phyloP scores from a whole-genome alignment of 1,140 invertebrate species.

The Odontomachus brunneus region DNA sequence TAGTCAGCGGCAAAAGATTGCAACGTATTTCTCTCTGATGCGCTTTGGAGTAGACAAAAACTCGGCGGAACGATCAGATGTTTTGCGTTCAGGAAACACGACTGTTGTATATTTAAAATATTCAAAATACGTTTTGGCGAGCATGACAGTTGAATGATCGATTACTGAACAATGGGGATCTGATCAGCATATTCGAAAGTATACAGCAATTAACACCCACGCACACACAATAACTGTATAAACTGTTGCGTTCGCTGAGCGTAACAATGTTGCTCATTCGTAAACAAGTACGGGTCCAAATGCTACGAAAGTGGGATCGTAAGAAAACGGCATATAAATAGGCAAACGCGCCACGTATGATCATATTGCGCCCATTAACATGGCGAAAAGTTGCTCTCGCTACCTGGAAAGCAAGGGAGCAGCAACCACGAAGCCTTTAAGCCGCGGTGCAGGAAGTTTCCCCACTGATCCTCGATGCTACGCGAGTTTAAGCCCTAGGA shows the following conservation, averaged over 20 bases:
- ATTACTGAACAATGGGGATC: no score
- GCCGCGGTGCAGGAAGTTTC: slow-evolving; percentile 84
- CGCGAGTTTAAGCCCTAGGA: slow-evolving; percentile 84
- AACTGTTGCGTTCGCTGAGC: no score
- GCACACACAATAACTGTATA: no score
- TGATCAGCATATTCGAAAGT: no score
- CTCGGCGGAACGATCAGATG: no score
- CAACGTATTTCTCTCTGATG: no score
- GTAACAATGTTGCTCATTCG: not conserved
- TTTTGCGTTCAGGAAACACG: no score
- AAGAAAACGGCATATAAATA: slow-evolving; percentile 71
- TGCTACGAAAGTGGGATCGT: not conserved
- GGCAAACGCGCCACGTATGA: slow-evolving; percentile 78
- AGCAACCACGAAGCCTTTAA: slow-evolving; percentile 85
- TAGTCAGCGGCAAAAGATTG: no score
- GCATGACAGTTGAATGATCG: no score
- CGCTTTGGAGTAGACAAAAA: not conserved
- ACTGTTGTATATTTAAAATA: no score
- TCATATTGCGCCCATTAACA: slow-evolving; percentile 84
- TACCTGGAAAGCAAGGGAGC: slow-evolving; percentile 77
- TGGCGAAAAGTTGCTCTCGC: slow-evolving; percentile 80
- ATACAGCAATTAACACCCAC: no score
- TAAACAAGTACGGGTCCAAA: slow-evolving; percentile 27
- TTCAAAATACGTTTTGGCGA: no score
- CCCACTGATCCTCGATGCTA: slow-evolving; percentile 84